phyloP scores from a whole-genome alignment of 2,113 vertebrate species.

The Naja naja region DNA sequence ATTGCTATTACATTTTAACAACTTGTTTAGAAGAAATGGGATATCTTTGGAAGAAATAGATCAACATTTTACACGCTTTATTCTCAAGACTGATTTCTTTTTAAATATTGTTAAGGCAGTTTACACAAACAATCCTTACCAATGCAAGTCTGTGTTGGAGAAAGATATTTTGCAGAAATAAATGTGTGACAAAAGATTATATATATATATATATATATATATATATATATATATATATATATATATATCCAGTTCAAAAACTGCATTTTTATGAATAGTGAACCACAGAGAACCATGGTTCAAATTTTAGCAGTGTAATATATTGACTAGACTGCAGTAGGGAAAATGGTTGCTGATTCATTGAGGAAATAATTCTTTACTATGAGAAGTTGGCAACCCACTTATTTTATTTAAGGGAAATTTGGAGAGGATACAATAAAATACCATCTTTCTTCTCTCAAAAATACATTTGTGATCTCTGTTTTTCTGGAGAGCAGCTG shows the following conservation, averaged over 20 bases:
- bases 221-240: too few relatives aligned
- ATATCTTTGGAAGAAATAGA: slow-evolving; percentile 40
- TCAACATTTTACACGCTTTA: background rate
- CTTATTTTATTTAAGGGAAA: background rate
- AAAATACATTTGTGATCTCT: background rate
- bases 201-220: too few relatives aligned
- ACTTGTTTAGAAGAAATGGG: slow-evolving; percentile 44
- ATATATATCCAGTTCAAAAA: background rate
- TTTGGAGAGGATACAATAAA: background rate
- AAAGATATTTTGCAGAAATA: background rate
- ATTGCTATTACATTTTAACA: background rate
- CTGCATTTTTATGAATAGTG: background rate
- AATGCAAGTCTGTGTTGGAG: too few relatives aligned
- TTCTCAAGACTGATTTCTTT: slow-evolving; percentile 13
- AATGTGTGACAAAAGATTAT: background rate
- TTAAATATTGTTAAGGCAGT: too few relatives aligned
- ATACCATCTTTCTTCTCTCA: background rate
- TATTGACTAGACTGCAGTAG: background rate
- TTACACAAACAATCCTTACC: too few relatives aligned
- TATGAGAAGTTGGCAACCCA: background rate
- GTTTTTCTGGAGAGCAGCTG: background rate
- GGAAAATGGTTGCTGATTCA: background rate
- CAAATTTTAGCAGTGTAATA: background rate
- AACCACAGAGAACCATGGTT: background rate
- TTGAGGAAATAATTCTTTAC: background rate